A percentile compares a stretch with the other conserved stretches of the same genome.
These are phyloP conservation scores for Sminthurinus signatus DNA, from an alignment of 1,140 invertebrate species.

Conservation along the genomic window DNA sequence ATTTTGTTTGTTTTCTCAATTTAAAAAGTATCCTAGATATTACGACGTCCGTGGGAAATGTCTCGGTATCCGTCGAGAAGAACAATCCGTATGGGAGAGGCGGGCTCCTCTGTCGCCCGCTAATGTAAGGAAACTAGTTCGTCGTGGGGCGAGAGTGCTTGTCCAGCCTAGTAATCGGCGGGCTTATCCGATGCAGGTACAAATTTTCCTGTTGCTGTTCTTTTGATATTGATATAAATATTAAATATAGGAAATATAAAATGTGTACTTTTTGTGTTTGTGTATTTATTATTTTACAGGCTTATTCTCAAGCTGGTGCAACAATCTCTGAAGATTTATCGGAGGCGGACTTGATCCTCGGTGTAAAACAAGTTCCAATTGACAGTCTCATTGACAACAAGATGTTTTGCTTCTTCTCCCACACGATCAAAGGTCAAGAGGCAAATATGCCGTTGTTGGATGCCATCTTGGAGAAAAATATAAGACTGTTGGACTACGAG, in stretches of 20 bases:
- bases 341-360: slow-evolving; percentile 91
- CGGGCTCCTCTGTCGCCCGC: slow-evolving; percentile 86
- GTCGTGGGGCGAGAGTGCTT: slow-evolving; percentile 84
- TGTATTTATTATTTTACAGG: slow-evolving; percentile 50
- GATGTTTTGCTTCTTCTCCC: slow-evolving; percentile 98
- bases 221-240: background rate
- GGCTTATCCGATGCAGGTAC: slow-evolving; percentile 92
- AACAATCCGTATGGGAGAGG: slow-evolving; percentile 97
- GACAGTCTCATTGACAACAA: slow-evolving; percentile 89
- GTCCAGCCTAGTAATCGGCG: slow-evolving; percentile 96
- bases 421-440: slow-evolving; percentile 98
- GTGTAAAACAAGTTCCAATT: slow-evolving; percentile 94
- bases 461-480: slow-evolving; percentile 89
- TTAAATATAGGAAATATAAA: background rate
- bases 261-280: background rate
- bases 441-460: slow-evolving; percentile 96
- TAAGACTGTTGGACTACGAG: slow-evolving; percentile 95
- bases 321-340: slow-evolving; percentile 92
- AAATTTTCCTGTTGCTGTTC: background rate
- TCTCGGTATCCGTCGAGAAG: slow-evolving; percentile 83
- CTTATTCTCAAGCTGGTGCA: slow-evolving; percentile 82
- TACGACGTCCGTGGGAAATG: slow-evolving; percentile 50
- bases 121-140: slow-evolving; percentile 81
- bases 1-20: background rate
- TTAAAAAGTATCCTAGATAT: slow-evolving; percentile 1